Percentiles rank a stretch among this genome's conserved stretches.
Evolutionary conservation across 2,888 invertebrate species (phyloP).

Genomic region (Parnassius mnemosyne): DNA sequence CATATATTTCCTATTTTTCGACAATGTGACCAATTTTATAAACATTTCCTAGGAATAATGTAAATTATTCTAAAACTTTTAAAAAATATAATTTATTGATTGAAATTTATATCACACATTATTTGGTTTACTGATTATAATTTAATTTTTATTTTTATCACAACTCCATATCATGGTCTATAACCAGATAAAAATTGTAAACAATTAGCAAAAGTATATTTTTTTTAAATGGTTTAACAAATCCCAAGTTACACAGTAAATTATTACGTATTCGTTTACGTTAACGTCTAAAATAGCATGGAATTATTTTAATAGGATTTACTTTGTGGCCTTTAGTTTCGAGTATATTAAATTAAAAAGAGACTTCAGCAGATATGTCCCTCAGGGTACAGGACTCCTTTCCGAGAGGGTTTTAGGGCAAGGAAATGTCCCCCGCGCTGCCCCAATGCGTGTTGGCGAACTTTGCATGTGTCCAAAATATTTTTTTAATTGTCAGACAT

Average conservation of each 20-base stretch:
- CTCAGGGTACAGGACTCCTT: too few species aligned
- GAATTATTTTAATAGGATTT: slow-evolving; percentile 2
- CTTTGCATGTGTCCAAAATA: too few species aligned
- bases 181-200: slow-evolving; percentile 5
- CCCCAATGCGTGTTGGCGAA: too few species aligned
- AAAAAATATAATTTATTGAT: slow-evolving; percentile 10
- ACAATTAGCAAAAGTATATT: background rate
- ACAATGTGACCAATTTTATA: slow-evolving; percentile 2
- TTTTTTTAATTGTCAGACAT: too few species aligned
- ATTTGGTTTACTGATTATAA: slow-evolving; percentile 17
- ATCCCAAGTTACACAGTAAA: slow-evolving; percentile 14
- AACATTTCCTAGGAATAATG: background rate
- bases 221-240: background rate
- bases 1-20: slow-evolving; percentile 1
- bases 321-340: background rate
- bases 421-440: too few species aligned
- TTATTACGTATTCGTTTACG: slow-evolving; percentile 17
- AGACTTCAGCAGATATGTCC: too few species aligned
- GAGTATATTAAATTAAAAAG: background rate
- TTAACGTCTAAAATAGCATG: slow-evolving; percentile 15
- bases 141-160: slow-evolving; percentile 11
- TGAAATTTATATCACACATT: slow-evolving; percentile 15
- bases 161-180: slow-evolving; percentile 15
- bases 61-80: too few species aligned
- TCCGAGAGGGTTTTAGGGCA: too few species aligned